Evolutionary conservation across 2,113 vertebrate species (phyloP).

Genomic region (Larimichthys crocea): DNA sequence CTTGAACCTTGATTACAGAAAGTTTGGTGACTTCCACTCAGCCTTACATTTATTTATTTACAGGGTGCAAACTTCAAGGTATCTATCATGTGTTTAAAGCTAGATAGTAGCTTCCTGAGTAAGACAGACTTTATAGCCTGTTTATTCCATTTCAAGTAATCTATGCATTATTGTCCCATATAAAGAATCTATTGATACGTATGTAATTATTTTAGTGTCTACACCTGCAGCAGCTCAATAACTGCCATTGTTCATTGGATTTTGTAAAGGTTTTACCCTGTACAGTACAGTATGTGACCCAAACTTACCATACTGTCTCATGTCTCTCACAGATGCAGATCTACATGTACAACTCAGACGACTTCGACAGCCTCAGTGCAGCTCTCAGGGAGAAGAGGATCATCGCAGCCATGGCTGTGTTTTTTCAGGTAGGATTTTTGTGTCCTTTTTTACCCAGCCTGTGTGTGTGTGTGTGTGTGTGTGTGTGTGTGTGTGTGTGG

Average conservation of each 20-base stretch:
- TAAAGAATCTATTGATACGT: too few species aligned
- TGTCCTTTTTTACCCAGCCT: not conserved
- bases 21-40: too few species aligned
- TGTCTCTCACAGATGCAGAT: constrained; percentile 94
- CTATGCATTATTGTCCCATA: too few species aligned
- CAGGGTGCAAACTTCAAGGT: too few species aligned
- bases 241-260: not conserved
- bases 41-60: too few species aligned
- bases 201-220: too few species aligned
- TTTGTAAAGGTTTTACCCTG: not conserved
- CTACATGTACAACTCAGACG: constrained; percentile 97
- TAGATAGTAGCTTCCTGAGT: too few species aligned
- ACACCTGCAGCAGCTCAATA: not conserved
- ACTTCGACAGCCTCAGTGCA: constrained; percentile 94
- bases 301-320: not conserved
- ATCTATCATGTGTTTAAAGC: too few species aligned
- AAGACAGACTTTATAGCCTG: too few species aligned
- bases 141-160: too few species aligned
- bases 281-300: not conserved
- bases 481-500: not conserved
- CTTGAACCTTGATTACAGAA: too few species aligned
- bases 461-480: constrained; percentile 1
- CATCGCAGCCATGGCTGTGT: constrained; percentile 93
- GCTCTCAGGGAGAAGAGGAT: constrained; percentile 93
- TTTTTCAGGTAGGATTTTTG: constrained; percentile 92